These are phyloP conservation scores for Euphonia xanthogaster DNA, from an alignment of 2,797 vertebrate species.

Conservation along the genomic window DNA sequence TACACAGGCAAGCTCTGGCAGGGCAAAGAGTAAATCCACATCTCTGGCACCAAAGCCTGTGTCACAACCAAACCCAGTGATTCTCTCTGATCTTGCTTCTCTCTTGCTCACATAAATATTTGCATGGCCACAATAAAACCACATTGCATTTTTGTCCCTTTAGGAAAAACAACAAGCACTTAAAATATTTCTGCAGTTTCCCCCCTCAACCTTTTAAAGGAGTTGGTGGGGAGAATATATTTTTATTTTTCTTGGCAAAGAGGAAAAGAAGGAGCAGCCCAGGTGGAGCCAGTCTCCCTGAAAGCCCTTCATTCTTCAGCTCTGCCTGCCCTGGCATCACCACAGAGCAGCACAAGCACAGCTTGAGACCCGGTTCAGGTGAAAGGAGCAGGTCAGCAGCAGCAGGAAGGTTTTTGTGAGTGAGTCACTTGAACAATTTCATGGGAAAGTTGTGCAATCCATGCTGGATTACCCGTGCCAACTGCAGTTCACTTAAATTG, in stretches of 20 bases:
- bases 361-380: neutral
- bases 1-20: neutral
- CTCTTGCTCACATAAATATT: conserved; percentile 41
- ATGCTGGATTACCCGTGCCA: neutral
- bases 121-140: conserved; percentile 47
- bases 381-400: neutral
- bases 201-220: neutral
- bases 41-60: neutral
- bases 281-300: conserved; percentile 2
- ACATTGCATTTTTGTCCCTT: neutral
- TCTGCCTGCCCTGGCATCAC: neutral
- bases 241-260: conserved; percentile 47
- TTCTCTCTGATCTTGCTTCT: conserved; percentile 48
- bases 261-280: conserved; percentile 3
- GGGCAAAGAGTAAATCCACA: neutral
- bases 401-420: neutral
- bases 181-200: conserved; percentile 26
- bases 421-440: neutral
- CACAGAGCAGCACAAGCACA: neutral
- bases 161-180: conserved; percentile 52
- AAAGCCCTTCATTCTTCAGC: conserved; percentile 15
- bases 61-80: conserved; percentile 4
- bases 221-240: neutral
- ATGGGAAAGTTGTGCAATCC: neutral
- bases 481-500: neutral